Percentiles rank a stretch among this genome's conserved stretches.
phyloP scores from a whole-genome alignment of 2,888 invertebrate species.

The Eurois occulta region DNA sequence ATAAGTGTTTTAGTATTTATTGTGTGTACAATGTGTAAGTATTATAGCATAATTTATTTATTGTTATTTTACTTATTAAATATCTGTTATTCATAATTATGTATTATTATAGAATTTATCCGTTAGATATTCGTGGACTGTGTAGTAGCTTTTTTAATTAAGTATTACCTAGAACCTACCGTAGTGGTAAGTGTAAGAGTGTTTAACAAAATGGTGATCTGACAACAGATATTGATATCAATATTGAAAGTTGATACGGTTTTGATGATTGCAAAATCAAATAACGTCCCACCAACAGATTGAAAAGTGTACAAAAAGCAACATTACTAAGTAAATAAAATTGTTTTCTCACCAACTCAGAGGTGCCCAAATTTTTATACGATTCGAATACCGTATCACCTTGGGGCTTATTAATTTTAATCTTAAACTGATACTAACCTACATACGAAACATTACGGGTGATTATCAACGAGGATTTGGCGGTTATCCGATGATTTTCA shows the following conservation, averaged over 20 bases:
- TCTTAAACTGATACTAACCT: constrained; percentile 62
- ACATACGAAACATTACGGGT: constrained; percentile 51
- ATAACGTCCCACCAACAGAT: constrained; percentile 5
- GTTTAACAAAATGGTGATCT: not conserved
- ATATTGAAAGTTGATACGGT: constrained; percentile 19
- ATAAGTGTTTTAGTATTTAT: no score
- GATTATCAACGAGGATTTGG: constrained; percentile 61
- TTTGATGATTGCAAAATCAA: constrained; percentile 20
- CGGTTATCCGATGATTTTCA: constrained; percentile 53
- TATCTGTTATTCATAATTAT: no score
- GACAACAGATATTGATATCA: not conserved
- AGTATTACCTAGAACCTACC: no score
- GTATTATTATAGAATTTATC: no score
- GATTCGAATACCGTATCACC: constrained; percentile 65
- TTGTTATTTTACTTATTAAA: no score
- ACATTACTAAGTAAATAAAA: constrained; percentile 50
- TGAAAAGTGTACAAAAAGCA: constrained; percentile 43
- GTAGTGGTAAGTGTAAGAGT: not conserved
- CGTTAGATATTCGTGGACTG: no score
- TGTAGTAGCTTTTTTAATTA: no score
- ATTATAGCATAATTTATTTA: no score
- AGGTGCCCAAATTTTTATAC: constrained; percentile 64
- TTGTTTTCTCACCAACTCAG: constrained; percentile 33
- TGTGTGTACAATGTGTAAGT: no score
- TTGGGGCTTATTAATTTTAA: constrained; percentile 64